These are phyloP conservation scores for Zosterops lateralis DNA, from an alignment of 2,113 vertebrate genomes.

Conservation along the genomic window DNA sequence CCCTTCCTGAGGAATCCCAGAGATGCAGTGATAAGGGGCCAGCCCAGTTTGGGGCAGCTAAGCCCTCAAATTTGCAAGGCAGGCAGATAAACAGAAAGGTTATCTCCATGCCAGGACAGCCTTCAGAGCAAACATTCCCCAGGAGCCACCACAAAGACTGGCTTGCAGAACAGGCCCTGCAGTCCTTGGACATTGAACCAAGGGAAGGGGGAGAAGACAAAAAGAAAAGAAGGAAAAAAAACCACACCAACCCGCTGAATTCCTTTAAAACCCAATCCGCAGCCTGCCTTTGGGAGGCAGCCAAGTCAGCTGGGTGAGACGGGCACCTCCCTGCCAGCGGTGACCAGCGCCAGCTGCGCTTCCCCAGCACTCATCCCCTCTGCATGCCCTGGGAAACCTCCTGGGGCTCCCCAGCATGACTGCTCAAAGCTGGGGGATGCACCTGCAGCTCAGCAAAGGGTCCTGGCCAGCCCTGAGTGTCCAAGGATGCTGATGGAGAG, in stretches of 20 bases:
- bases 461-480: not conserved
- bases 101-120: slow-evolving; percentile 41
- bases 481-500: not conserved
- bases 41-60: not conserved
- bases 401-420: rapidly evolving
- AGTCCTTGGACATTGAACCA: slow-evolving; percentile 56
- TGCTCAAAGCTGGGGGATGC: not conserved
- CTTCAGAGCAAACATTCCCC: slow-evolving; percentile 54
- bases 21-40: not conserved
- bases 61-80: not conserved
- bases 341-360: rapidly evolving
- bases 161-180: slow-evolving; percentile 49
- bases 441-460: not conserved
- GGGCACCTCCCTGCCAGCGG: not conserved
- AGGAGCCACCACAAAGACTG: slow-evolving; percentile 36
- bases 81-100: slow-evolving; percentile 53
- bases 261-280: slow-evolving; percentile 4
- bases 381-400: rapidly evolving
- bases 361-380: not conserved
- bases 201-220: not conserved
- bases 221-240: not conserved
- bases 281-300: slow-evolving; percentile 1
- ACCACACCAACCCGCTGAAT: not conserved
- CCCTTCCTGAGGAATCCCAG: not conserved
- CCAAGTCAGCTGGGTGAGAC: slow-evolving; percentile 59